A percentile compares a stretch with the other conserved stretches of the same genome.
Conservation (phyloP, 2,797 vertebrate genomes). For the Schizothorax lantsangensis region DNA sequence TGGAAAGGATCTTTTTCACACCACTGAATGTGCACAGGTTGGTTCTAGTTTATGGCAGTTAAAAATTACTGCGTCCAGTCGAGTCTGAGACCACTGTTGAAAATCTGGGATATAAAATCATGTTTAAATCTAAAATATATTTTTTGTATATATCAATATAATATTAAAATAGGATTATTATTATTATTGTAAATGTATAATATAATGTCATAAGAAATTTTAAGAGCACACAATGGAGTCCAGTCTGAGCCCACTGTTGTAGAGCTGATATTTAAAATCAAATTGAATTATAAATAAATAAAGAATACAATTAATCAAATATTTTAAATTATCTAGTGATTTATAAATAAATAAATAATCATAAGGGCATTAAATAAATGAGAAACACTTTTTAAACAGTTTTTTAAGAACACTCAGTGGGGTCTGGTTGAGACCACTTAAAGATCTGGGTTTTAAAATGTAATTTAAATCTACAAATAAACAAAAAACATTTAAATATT, state of each 20-base stretch:
- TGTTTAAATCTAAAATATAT: not conserved
- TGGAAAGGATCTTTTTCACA: slow-evolving; percentile 40
- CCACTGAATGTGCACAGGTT: not conserved
- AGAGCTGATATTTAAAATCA: not conserved
- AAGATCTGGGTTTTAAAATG: not conserved
- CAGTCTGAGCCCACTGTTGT: not conserved
- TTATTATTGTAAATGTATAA: not conserved
- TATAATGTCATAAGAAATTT: not conserved
- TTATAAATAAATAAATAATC: not conserved
- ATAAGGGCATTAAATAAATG: not conserved
- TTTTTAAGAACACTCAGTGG: not conserved
- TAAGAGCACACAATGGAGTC: not conserved
- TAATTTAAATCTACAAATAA: not conserved
- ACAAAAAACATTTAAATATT: not conserved
- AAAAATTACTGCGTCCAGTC: not conserved
- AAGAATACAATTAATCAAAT: not conserved
- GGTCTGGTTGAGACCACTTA: not conserved
- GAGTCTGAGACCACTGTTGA: not conserved
- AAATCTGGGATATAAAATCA: not conserved
- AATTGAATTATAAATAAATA: not conserved
- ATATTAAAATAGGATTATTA: not conserved
- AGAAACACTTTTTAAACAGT: no score
- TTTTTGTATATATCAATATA: not conserved
- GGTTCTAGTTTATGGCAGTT: not conserved
- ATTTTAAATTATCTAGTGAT: not conserved